phyloP scores from a whole-genome alignment of 2,797 vertebrate species.

The Notamacropus eugenii region DNA sequence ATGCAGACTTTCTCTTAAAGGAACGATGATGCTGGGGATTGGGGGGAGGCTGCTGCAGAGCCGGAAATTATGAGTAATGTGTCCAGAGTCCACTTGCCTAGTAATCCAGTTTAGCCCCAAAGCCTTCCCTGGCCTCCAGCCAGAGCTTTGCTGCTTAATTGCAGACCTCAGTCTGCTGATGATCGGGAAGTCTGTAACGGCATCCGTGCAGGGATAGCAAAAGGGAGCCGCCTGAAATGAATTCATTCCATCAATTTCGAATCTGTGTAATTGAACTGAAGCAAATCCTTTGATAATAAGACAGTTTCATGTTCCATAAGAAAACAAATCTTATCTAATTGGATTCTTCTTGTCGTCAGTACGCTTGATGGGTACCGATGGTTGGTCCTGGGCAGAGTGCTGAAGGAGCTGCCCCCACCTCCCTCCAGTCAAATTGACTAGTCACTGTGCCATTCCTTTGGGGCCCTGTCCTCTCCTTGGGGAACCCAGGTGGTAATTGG shows the following conservation, averaged over 20 bases:
- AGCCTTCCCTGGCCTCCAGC: conserved; percentile 30
- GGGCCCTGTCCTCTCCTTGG: background rate
- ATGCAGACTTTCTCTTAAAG: background rate
- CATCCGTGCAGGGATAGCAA: conserved; percentile 31
- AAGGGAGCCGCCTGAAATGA: conserved; percentile 53
- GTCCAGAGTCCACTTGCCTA: background rate
- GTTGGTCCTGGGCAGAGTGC: conserved; percentile 29
- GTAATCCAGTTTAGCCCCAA: background rate
- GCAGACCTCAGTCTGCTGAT: conserved; percentile 51
- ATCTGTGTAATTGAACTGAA: conserved; percentile 62
- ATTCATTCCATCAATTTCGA: conserved; percentile 47
- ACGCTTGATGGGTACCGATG: conserved; percentile 26
- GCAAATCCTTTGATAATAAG: conserved; percentile 62
- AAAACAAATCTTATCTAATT: conserved; percentile 69
- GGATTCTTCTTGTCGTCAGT: conserved; percentile 55
- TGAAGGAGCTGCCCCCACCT: background rate
- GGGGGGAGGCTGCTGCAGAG: background rate
- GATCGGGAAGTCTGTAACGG: conserved; percentile 44
- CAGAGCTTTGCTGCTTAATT: conserved; percentile 50
- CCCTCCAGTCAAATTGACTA: background rate
- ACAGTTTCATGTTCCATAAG: conserved; percentile 65
- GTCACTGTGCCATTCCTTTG: background rate
- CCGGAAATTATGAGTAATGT: background rate
- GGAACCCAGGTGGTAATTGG: background rate
- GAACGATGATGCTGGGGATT: background rate